phyloP scores from a whole-genome alignment of 2,113 vertebrate genomes.

The Toxostoma redivivum region DNA sequence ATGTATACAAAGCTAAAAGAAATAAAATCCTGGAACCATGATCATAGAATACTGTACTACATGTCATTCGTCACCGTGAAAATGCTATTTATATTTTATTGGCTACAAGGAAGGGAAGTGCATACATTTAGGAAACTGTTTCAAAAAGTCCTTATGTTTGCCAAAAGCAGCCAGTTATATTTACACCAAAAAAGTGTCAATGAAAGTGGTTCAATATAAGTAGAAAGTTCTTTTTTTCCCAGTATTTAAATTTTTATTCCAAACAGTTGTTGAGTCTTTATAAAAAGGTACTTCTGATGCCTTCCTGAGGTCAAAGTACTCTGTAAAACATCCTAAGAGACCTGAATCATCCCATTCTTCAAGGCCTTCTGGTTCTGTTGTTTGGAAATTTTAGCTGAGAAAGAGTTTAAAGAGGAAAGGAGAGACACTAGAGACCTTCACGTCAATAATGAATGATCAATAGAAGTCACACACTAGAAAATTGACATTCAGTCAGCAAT shows the following conservation, averaged over 20 bases:
- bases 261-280: slow-evolving; percentile 65
- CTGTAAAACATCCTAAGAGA: slow-evolving; percentile 76
- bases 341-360: slow-evolving; percentile 68
- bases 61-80: slow-evolving; percentile 58
- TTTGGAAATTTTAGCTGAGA: slow-evolving; percentile 78
- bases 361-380: slow-evolving; percentile 62
- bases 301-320: slow-evolving; percentile 76
- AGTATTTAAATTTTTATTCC: slow-evolving; percentile 71
- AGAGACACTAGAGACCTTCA: slow-evolving; percentile 75
- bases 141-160: slow-evolving; percentile 18
- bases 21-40: slow-evolving; percentile 67
- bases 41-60: slow-evolving; percentile 61
- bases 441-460: slow-evolving; percentile 83
- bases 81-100: slow-evolving; percentile 60
- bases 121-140: slow-evolving; percentile 17
- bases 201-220: slow-evolving; percentile 33
- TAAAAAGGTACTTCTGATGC: slow-evolving; percentile 64
- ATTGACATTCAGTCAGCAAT: slow-evolving; percentile 80
- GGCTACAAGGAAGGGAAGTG: slow-evolving; percentile 15
- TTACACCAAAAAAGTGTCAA: slow-evolving; percentile 42
- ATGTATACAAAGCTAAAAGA: slow-evolving; percentile 79
- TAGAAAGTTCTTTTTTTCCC: neutral
- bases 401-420: slow-evolving; percentile 74
- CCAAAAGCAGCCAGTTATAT: slow-evolving; percentile 6
- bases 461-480: slow-evolving; percentile 76